Conservation (phyloP, 2,113 vertebrate genomes). For the Cheirogaleus medius region DNA sequence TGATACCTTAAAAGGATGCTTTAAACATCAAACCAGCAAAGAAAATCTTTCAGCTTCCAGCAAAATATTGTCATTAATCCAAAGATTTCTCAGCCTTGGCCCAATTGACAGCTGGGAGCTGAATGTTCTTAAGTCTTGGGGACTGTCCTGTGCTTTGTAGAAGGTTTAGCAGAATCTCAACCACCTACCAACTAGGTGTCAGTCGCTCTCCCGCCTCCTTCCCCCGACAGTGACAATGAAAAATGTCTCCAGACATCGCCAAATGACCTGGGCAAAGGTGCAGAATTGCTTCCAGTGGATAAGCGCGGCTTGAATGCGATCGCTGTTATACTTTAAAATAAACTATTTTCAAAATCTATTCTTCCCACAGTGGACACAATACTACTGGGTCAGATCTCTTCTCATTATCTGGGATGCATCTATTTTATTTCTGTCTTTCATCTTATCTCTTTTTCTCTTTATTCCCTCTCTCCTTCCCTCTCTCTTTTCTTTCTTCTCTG, state of each 20-base stretch:
- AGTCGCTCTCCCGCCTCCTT: accelerated
- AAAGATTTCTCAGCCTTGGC: background rate
- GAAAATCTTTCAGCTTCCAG: background rate
- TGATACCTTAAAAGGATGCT: background rate
- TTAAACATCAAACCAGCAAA: background rate
- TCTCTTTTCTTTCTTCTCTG: background rate
- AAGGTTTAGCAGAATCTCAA: accelerated
- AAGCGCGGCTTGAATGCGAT: accelerated
- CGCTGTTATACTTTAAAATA: background rate
- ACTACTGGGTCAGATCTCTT: background rate
- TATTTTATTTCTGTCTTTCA: background rate
- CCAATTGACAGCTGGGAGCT: background rate
- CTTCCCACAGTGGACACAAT: background rate
- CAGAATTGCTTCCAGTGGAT: background rate
- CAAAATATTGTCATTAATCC: background rate
- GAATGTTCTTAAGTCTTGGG: too few relatives aligned
- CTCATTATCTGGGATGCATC: background rate
- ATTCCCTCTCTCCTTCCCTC: background rate
- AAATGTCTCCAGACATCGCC: background rate
- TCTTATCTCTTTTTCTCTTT: background rate
- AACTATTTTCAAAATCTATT: background rate
- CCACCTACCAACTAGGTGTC: background rate
- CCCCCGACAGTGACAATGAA: background rate
- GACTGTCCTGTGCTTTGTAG: accelerated
- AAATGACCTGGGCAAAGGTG: too few relatives aligned